Evolutionary conservation across 2,888 invertebrate genomes (phyloP).

Genomic region (Calliphora vomitoria): DNA sequence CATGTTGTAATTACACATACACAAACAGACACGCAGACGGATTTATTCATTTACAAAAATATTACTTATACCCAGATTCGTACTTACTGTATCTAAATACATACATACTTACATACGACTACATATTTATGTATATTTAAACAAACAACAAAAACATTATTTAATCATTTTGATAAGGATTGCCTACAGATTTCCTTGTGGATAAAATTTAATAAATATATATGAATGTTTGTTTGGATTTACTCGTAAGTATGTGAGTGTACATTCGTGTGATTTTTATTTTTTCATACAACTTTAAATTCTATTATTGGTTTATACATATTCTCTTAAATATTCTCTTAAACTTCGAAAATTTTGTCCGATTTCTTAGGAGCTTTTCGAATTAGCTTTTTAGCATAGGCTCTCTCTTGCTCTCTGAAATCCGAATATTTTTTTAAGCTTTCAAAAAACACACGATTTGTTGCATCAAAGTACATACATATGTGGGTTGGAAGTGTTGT

Average conservation of each 20-base stretch:
- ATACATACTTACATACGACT: not conserved
- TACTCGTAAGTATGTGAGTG: not conserved
- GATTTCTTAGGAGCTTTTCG: slow-evolving; percentile 24
- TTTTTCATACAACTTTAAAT: slow-evolving; percentile 1
- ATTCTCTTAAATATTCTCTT: slow-evolving; percentile 14
- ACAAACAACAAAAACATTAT: slow-evolving; percentile 36
- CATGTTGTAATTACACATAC: slow-evolving; percentile 43
- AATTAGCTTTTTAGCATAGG: not conserved
- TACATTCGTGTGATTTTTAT: not conserved
- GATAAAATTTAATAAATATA: slow-evolving; percentile 44
- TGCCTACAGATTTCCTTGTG: slow-evolving; percentile 41
- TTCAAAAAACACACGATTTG: slow-evolving; percentile 15
- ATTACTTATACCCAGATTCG: slow-evolving; percentile 1
- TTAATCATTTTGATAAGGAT: slow-evolving; percentile 47
- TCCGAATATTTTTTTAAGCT: slow-evolving; percentile 28
- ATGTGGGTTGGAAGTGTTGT: too few species aligned
- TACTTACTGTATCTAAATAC: not conserved
- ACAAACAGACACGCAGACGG: not conserved
- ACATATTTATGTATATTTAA: not conserved
- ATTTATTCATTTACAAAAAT: not conserved
- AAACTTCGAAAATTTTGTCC: slow-evolving; percentile 40
- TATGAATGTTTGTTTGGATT: slow-evolving; percentile 6
- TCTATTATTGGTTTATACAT: not conserved
- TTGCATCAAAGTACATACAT: slow-evolving; percentile 18
- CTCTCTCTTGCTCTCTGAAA: not conserved